Conservation (phyloP, 2,888 invertebrate genomes). For the Eurytoma adleriae region DNA sequence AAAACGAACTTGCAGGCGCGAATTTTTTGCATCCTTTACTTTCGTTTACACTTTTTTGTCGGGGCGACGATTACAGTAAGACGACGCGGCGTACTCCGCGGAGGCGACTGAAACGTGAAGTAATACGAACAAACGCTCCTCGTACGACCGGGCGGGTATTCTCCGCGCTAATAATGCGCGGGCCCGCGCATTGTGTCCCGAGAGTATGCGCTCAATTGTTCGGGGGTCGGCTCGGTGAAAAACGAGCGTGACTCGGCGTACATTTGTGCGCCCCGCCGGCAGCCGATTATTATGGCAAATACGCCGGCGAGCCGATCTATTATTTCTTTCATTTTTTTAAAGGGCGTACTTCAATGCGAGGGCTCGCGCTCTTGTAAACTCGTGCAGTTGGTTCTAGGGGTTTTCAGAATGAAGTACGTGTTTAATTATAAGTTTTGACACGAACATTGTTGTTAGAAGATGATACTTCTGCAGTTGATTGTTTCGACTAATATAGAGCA, state of each 20-base stretch:
- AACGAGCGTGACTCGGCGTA: constrained; percentile 21
- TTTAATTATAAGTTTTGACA: constrained; percentile 19
- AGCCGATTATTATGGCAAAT: constrained; percentile 36
- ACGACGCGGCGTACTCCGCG: too few relatives aligned
- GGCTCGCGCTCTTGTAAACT: background rate
- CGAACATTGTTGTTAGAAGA: background rate
- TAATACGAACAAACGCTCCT: too few relatives aligned
- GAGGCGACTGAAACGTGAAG: too few relatives aligned
- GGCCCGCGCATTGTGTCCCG: constrained; percentile 13
- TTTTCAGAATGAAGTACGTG: background rate
- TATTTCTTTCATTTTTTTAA: background rate
- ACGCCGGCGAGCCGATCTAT: background rate
- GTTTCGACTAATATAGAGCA: too few relatives aligned
- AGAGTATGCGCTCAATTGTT: background rate
- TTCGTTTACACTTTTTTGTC: too few relatives aligned
- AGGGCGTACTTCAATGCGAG: background rate
- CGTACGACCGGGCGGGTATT: background rate
- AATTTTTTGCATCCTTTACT: too few relatives aligned
- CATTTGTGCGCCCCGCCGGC: background rate
- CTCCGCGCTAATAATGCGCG: constrained; percentile 17
- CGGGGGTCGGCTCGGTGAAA: background rate
- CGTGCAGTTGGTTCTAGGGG: too few relatives aligned
- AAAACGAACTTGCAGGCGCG: too few relatives aligned
- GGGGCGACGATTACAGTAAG: too few relatives aligned
- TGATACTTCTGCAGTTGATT: too few relatives aligned